These are phyloP conservation scores for Anolis sagrei DNA, from an alignment of 2,113 vertebrate species.

Conservation along the genomic window DNA sequence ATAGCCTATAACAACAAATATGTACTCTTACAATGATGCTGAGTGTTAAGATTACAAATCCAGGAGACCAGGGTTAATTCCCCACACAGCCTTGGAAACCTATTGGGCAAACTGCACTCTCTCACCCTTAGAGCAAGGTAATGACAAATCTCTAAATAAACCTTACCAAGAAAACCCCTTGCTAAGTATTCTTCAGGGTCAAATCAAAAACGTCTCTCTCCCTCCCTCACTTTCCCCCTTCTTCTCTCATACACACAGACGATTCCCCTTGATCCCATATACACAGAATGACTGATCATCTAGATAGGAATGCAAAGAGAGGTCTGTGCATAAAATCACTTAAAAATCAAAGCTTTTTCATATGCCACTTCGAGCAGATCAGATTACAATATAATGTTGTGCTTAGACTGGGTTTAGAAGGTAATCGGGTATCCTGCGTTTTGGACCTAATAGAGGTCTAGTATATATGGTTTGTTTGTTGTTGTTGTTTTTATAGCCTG, in stretches of 20 bases:
- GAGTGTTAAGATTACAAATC: too few species aligned
- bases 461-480: slow-evolving; percentile 25
- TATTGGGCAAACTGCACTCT: too few species aligned
- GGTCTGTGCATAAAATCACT: slow-evolving; percentile 42
- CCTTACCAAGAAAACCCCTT: not conserved
- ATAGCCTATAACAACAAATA: too few species aligned
- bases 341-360: slow-evolving; percentile 63
- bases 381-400: slow-evolving; percentile 62
- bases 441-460: slow-evolving; percentile 17
- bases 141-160: not conserved
- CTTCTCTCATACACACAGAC: rapidly evolving
- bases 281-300: slow-evolving; percentile 9
- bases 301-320: slow-evolving; percentile 40
- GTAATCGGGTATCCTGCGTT: slow-evolving; percentile 44
- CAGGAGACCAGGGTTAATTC: too few species aligned
- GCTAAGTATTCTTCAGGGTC: too few species aligned
- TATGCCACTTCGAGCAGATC: slow-evolving; percentile 48
- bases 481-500: not conserved
- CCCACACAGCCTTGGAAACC: too few species aligned
- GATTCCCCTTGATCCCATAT: slow-evolving; percentile 15
- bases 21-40: too few species aligned
- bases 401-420: slow-evolving; percentile 50
- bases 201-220: not conserved
- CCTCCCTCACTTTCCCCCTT: not conserved
- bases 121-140: not conserved